Percentiles rank a stretch among this genome's conserved stretches.
These are phyloP conservation scores for Chanos chanos DNA, from an alignment of 2,797 vertebrate species.

Conservation along the genomic window DNA sequence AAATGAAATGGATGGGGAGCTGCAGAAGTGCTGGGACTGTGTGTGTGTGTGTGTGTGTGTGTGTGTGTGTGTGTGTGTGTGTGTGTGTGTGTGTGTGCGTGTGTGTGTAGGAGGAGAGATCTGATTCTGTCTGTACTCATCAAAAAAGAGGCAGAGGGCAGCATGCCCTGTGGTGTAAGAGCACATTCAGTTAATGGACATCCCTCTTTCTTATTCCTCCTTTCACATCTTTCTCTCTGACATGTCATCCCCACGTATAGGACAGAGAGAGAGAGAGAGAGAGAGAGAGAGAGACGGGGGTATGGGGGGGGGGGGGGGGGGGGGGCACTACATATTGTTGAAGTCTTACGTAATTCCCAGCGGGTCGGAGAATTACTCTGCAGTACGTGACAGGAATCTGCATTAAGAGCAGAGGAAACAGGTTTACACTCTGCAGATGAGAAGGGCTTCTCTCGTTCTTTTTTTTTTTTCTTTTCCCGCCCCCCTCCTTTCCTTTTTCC, in stretches of 20 bases:
- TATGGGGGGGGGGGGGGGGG: not conserved
- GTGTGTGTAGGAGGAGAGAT: not conserved
- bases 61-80: not conserved
- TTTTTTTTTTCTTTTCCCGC: not conserved
- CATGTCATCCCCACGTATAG: no score
- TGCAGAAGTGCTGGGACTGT: not conserved
- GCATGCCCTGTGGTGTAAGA: not conserved
- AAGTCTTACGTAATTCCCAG: conserved; percentile 43
- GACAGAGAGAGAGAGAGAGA: not conserved
- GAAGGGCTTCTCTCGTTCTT: not conserved
- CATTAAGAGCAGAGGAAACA: conserved; percentile 25
- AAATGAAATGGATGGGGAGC: no score
- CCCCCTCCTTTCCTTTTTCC: not conserved
- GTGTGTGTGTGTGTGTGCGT: not conserved
- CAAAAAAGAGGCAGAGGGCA: conserved; percentile 1
- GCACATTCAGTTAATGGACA: conserved; percentile 25
- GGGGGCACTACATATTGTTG: conserved; percentile 22
- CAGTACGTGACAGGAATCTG: conserved; percentile 39
- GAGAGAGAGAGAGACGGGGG: not conserved
- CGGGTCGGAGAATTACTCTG: conserved; percentile 28
- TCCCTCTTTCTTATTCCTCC: not conserved
- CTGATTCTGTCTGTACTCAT: not conserved
- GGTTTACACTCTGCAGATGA: conserved; percentile 26
- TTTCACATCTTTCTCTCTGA: conserved; percentile 9
- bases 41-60: not conserved